A percentile compares a stretch with the other conserved stretches of the same genome.
These are phyloP conservation scores for Gisinianus flammeolus DNA, from an alignment of 2,888 invertebrate genomes.

Conservation along the genomic window DNA sequence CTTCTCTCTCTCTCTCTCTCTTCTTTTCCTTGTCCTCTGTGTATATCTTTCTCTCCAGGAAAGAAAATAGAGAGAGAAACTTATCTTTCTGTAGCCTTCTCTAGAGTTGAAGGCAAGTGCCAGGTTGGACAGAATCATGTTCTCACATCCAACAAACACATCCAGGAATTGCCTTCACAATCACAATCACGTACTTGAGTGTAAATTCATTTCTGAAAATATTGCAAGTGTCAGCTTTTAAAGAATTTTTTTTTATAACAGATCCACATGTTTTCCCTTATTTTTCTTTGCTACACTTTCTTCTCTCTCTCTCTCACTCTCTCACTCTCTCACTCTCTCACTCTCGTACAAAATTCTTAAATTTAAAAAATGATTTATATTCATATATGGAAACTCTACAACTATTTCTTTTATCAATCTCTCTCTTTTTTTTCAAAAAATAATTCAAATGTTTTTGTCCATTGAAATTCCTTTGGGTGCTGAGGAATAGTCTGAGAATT, in stretches of 20 bases:
- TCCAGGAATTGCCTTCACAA: neutral
- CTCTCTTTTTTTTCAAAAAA: too few relatives aligned
- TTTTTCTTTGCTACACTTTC: neutral
- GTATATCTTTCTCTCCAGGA: neutral
- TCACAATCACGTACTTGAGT: neutral
- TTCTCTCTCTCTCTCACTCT: neutral
- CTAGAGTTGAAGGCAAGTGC: neutral
- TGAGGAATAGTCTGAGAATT: too few relatives aligned
- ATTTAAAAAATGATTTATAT: neutral
- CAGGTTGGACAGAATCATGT: neutral
- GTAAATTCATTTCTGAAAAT: neutral
- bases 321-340: neutral
- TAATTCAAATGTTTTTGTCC: too few relatives aligned
- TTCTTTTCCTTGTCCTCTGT: neutral
- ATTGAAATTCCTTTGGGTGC: too few relatives aligned
- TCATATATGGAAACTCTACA: neutral
- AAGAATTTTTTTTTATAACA: neutral
- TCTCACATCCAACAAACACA: neutral
- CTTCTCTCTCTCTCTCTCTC: neutral
- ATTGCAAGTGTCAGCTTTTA: neutral
- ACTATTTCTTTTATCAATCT: too few relatives aligned
- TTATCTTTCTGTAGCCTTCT: neutral
- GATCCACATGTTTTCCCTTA: neutral
- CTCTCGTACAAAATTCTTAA: neutral
- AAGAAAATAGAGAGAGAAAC: too few relatives aligned